A percentile compares a stretch with the other conserved stretches of the same genome.
These are phyloP conservation scores for Acleris sparsana DNA, from an alignment of 2,888 invertebrate genomes.

Conservation along the genomic window DNA sequence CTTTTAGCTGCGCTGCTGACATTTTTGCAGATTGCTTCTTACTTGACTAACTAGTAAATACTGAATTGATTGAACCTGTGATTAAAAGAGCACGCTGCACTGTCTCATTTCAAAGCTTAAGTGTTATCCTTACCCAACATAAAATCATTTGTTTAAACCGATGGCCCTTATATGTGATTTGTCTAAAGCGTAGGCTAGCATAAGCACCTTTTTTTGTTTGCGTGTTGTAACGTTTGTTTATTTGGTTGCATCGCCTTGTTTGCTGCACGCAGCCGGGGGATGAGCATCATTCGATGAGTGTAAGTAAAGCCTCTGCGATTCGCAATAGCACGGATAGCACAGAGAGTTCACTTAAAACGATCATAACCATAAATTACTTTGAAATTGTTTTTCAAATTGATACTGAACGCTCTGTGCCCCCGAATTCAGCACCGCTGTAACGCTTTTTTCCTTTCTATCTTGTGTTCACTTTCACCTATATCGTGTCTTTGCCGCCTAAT, in stretches of 20 bases:
- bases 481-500: constrained; percentile 9
- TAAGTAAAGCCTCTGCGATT: constrained; percentile 72
- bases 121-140: too few species aligned
- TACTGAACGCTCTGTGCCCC: constrained; percentile 14
- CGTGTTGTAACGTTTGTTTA: constrained; percentile 73
- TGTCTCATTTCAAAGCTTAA: too few species aligned
- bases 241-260: constrained; percentile 80
- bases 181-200: background rate
- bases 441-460: constrained; percentile 22
- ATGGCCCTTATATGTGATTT: too few species aligned
- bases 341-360: constrained; percentile 12
- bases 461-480: constrained; percentile 22
- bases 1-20: background rate
- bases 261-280: constrained; percentile 84
- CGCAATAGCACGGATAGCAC: constrained; percentile 13
- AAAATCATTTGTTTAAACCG: too few species aligned
- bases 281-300: constrained; percentile 89
- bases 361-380: background rate
- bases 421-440: constrained; percentile 15
- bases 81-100: too few species aligned
- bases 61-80: too few species aligned
- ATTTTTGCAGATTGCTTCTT: too few species aligned
- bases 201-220: constrained; percentile 52
- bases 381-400: background rate
- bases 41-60: too few species aligned